Evolutionary conservation across 2,113 vertebrate species (phyloP).

Genomic region (Seriola aureovittata): DNA sequence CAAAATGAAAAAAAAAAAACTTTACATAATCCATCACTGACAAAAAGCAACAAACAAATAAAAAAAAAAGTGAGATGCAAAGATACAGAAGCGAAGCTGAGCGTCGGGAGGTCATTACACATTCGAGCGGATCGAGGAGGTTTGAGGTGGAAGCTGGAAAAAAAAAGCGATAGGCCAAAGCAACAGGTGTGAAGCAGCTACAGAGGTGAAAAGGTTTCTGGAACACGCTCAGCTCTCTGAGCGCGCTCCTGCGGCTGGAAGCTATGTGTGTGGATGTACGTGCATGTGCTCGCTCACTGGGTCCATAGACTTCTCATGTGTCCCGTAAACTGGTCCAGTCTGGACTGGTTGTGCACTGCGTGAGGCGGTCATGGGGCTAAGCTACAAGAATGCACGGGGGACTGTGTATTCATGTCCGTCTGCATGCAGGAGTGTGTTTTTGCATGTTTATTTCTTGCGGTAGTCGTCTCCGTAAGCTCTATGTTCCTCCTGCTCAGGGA

Average conservation of each 20-base stretch:
- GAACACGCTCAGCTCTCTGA: conserved; percentile 22
- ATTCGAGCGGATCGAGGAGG: conserved; percentile 50
- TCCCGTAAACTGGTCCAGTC: conserved; percentile 56
- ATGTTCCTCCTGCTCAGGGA: conserved; percentile 78
- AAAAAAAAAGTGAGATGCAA: conserved; percentile 41
- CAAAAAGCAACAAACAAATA: conserved; percentile 59
- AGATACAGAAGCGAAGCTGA: conserved; percentile 61
- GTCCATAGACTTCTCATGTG: conserved; percentile 64
- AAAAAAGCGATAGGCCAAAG: conserved; percentile 30
- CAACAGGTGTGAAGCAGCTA: conserved; percentile 41
- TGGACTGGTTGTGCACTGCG: conserved; percentile 9
- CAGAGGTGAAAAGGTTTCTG: conserved; percentile 34
- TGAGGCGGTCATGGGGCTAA: conserved; percentile 36
- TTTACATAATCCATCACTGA: conserved; percentile 70
- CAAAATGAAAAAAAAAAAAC: conserved; percentile 65
- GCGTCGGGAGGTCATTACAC: conserved; percentile 55
- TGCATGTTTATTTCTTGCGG: conserved; percentile 79
- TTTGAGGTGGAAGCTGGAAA: conserved; percentile 20
- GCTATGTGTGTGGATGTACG: conserved; percentile 20
- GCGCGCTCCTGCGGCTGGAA: conserved; percentile 46
- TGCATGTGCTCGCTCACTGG: conserved; percentile 55
- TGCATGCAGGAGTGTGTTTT: conserved; percentile 30
- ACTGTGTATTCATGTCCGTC: conserved; percentile 68
- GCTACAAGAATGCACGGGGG: conserved; percentile 35
- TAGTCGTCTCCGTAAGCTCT: conserved; percentile 82